A percentile compares a stretch with the other conserved stretches of the same genome.
These are phyloP conservation scores for Tinea trinotella DNA, from an alignment of 2,888 invertebrate genomes.

Conservation along the genomic window DNA sequence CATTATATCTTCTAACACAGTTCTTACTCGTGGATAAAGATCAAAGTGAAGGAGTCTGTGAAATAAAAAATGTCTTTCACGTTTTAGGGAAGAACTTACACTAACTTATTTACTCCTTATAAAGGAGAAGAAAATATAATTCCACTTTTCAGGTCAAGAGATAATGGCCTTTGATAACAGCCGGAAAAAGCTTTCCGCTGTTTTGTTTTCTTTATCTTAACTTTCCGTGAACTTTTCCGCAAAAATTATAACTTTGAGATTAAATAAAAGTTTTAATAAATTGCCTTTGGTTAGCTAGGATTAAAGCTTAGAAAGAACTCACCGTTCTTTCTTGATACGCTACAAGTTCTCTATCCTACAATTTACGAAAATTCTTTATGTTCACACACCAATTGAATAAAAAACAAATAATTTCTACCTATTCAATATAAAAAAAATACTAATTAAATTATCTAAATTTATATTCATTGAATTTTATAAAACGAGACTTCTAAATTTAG, in stretches of 20 bases:
- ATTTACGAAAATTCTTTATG: too few species aligned
- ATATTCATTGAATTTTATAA: too few species aligned
- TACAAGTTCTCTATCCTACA: too few species aligned
- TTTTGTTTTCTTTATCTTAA: conserved; percentile 67
- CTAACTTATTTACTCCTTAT: conserved; percentile 66
- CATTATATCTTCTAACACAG: background rate
- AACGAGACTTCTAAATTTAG: too few species aligned
- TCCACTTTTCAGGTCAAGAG: conserved; percentile 67
- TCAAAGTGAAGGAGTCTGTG: conserved; percentile 5
- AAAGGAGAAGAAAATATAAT: conserved; percentile 68
- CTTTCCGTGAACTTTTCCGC: conserved; percentile 60
- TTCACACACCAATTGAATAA: too few species aligned
- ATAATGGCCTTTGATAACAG: conserved; percentile 70
- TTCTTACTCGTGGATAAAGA: background rate
- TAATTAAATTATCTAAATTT: too few species aligned
- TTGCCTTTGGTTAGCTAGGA: conserved; percentile 51
- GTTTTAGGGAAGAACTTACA: conserved; percentile 20
- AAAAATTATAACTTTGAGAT: conserved; percentile 68
- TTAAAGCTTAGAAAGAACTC: conserved; percentile 44
- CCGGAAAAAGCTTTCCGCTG: conserved; percentile 70
- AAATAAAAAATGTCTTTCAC: conserved; percentile 16
- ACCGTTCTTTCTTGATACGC: background rate
- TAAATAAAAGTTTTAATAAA: conserved; percentile 69
- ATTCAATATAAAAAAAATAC: too few species aligned
- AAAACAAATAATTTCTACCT: too few species aligned